These are phyloP conservation scores for Erythrolamprus reginae DNA, from an alignment of 2,113 vertebrate genomes.

Conservation along the genomic window DNA sequence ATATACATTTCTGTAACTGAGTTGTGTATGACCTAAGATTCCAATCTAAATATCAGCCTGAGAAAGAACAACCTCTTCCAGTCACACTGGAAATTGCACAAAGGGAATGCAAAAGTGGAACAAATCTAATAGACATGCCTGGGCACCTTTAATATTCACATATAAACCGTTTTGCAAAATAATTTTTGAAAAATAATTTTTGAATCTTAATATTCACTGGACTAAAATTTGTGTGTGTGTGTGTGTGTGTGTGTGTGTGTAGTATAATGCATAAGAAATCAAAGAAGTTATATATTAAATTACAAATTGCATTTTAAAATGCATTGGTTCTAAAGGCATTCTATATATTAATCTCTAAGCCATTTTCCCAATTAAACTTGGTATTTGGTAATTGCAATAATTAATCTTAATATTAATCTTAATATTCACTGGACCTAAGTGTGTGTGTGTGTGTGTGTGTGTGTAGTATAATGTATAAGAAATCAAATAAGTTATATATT, in stretches of 20 bases:
- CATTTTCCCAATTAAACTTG: background rate
- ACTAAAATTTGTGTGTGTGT: background rate
- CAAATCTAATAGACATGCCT: background rate
- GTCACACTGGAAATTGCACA: constrained; percentile 13
- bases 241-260: no score
- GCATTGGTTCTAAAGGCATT: background rate
- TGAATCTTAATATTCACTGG: constrained; percentile 15
- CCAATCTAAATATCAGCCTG: background rate
- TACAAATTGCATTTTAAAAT: background rate
- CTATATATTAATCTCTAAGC: no score
- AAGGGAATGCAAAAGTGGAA: constrained; percentile 3
- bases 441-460: no score
- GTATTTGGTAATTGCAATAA: background rate
- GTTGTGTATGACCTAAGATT: background rate
- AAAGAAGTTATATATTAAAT: background rate
- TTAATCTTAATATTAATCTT: no score
- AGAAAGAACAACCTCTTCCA: background rate
- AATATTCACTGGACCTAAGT: background rate
- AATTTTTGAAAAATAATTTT: constrained; percentile 8
- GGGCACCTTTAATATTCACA: background rate
- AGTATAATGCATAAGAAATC: background rate
- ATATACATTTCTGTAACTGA: background rate
- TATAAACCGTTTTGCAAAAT: background rate
- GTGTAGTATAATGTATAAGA: background rate
- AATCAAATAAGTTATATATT: background rate